Conservation (phyloP, 2,113 vertebrate species). For the Dicrurus megarhynchus region DNA sequence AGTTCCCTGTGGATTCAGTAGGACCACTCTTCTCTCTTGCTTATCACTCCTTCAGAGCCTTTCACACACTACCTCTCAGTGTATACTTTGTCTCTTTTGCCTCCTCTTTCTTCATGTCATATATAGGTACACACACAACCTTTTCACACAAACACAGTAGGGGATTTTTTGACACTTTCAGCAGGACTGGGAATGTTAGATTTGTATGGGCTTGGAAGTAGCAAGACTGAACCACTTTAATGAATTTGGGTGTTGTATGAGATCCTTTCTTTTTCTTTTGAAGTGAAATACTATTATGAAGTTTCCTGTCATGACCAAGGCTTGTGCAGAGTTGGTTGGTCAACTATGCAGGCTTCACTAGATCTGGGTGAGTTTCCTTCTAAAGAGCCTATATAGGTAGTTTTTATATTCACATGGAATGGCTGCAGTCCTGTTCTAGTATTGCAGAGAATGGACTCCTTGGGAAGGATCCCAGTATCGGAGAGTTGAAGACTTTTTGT, state of each 20-base stretch:
- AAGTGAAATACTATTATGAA: constrained; percentile 93
- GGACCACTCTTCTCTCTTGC: not conserved
- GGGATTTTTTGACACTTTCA: not conserved
- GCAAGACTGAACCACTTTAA: not conserved
- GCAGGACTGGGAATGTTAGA: not conserved
- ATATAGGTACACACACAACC: not conserved
- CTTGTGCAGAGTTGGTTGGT: constrained; percentile 95
- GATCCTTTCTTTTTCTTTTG: not conserved
- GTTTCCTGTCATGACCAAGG: constrained; percentile 94
- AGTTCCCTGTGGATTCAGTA: not conserved
- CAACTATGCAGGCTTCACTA: constrained; percentile 88
- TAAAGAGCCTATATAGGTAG: not conserved
- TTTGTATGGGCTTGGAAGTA: not conserved
- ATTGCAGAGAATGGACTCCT: not conserved
- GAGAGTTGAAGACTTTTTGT: not conserved
- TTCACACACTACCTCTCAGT: not conserved
- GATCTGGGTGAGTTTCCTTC: constrained; percentile 84
- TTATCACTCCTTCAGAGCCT: not conserved
- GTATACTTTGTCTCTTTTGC: not conserved
- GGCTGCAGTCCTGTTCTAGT: not conserved
- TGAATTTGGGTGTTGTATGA: not conserved
- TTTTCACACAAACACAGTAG: not conserved
- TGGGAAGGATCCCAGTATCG: fast-evolving
- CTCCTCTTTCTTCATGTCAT: not conserved
- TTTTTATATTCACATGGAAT: not conserved